Evolutionary conservation across 2,113 vertebrate species (phyloP), one percentile per base, ranked within the genome.

Genomic region (Takifugu flavidus): DNA sequence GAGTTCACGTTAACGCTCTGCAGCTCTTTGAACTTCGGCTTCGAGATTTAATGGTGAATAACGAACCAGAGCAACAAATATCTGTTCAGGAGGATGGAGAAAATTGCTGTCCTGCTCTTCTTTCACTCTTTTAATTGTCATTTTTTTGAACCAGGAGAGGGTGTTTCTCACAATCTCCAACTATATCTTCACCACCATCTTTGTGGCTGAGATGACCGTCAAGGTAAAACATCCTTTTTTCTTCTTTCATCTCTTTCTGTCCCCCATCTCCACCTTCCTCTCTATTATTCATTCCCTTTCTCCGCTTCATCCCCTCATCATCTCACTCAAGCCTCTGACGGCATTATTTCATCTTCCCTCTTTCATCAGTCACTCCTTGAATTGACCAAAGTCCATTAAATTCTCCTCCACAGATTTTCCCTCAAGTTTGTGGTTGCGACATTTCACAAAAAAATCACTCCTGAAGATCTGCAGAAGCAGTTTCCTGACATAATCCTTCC

Each of bases 111-210:
- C 29, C 12, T 12, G 4, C 6, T 51, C 31, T 11, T 13, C 7
- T 43, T 43, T 49, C 31, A 49, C 28, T 60, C 15, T 27, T 47
- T 47, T 15, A 25, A 14, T 25, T 25, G 1, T 42, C 34, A 10
- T 6, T 5, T 78, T 20, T 65, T 47, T 55, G 44, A 47, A 53
- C 0, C 80, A 98, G 96, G 96, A 98, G 65, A 91, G 95, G 58
- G 89, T 98, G 71, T 95, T 98, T 82, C 95, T 98, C 70, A 98
- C 94, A 1, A 90, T 96, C 64, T 98, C 96, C 82, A 98, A 98
- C 89, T 98, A 98, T 88, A 93, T 98, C 86, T 98, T 98, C 79
- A 98, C 96, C 13, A 95, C 95, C 72, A 98, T 98, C 83, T 98
- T 98, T 58, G 95, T 98, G 66, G 92, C 94, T 6, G 96, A 98